Base-by-base conservation (phyloP, 2,797 vertebrate species). In the Phrynocephalus vlangalii region DNA sequence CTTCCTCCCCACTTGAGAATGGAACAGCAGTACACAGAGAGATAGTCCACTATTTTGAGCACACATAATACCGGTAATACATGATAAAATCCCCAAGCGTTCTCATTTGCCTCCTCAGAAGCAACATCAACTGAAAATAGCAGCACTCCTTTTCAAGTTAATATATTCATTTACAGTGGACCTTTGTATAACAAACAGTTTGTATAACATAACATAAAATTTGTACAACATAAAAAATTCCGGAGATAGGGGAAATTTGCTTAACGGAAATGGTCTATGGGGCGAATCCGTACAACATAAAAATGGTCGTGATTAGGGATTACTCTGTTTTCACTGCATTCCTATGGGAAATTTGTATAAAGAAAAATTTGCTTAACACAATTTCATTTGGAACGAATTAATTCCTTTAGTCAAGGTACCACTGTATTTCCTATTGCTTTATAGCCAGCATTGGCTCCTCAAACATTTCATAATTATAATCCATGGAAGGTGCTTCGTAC, bases 1-100 rank as follows among this genome's bases (percentile, higher is more conserved):
- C 48, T 50, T 80, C 81, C 70, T 71, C 79, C 76, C 26, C 66
- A 79, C 22, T 67, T 72, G 50, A 22, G n/a, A 68, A 83, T 77
- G 73, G 30, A 87, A 77, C 10, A 68, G 16, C 26, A 86, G 50
- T 44, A 38, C 30, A 80, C 24, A 38, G 9, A 4, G 8, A 63
- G 33, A 38, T 48, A 28, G 11, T 60, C 7, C 6, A 85, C 2
- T 67, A 56, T 80, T 72, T n/a, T 22, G 18, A 79, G 33, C 28
- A 52, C 48, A 13, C 79, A 26, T 67, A 52, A 22, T 83, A 52
- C 3, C 16, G 66, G 44, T 79, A 22, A 48, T 33, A 33, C 50
- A 78, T 50, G 38, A 26, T 30, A 30, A 30, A 79, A 75, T 26
- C 2, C 38, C 28, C 11, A n/a, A 30, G 7, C 38, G 9, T 79